These are phyloP conservation scores for Drosophila orosa DNA, from an alignment of 1,140 invertebrate genomes.

Conservation along the genomic window DNA sequence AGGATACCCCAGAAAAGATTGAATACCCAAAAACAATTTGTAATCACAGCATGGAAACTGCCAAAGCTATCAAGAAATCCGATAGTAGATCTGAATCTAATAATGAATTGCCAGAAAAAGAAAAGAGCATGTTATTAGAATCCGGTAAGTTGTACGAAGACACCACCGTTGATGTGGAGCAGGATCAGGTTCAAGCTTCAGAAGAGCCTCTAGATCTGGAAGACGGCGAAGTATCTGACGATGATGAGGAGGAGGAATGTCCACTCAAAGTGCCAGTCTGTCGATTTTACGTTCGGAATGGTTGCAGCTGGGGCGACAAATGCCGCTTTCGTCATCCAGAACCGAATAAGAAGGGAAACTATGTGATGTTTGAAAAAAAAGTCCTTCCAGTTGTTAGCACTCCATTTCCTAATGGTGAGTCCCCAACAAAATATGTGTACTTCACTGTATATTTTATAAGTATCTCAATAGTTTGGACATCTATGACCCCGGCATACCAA, in stretches of 20 bases:
- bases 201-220: conserved; percentile 16
- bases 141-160: conserved; percentile 4
- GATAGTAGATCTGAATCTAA: neutral
- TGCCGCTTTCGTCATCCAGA: conserved; percentile 48
- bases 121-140: neutral
- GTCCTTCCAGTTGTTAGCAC: conserved; percentile 5
- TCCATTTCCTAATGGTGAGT: neutral
- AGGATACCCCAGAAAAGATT: neutral
- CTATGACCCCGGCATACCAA: neutral
- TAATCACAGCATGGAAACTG: neutral
- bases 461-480: neutral
- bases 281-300: conserved; percentile 25
- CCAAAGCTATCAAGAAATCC: neutral
- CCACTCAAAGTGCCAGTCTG: conserved; percentile 26
- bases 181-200: neutral
- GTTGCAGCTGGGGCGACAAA: conserved; percentile 33
- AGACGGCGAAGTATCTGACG: conserved; percentile 48
- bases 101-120: neutral
- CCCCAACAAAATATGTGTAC: neutral
- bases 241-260: neutral
- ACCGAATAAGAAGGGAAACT: conserved; percentile 25
- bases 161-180: neutral
- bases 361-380: conserved; percentile 55
- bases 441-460: neutral
- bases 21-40: neutral